phyloP scores from a whole-genome alignment of 2,888 invertebrate genomes.

The Drosophila histrio region DNA sequence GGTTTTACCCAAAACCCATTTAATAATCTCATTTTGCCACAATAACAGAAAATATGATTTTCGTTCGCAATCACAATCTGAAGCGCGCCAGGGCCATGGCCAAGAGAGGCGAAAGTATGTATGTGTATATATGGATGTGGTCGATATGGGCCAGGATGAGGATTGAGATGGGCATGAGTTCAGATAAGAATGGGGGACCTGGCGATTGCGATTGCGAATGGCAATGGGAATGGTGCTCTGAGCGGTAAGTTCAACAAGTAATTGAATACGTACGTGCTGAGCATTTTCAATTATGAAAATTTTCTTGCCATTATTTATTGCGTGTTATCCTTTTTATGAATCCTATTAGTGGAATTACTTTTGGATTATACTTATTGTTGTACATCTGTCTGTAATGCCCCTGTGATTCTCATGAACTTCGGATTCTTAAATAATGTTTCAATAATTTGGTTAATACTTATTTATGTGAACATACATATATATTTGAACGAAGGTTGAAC shows the following conservation, averaged over 20 bases:
- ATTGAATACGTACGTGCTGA: constrained; percentile 82
- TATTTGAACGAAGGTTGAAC: background rate
- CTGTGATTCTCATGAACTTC: constrained; percentile 32
- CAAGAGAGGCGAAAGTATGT: constrained; percentile 23
- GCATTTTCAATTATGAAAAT: constrained; percentile 76
- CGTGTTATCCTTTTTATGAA: constrained; percentile 80
- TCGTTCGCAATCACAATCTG: constrained; percentile 61
- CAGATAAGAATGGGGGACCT: background rate
- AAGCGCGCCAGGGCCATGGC: constrained; percentile 47
- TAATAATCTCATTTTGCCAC: constrained; percentile 80
- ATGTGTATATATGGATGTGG: background rate
- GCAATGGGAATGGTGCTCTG: constrained; percentile 31
- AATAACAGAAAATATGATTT: constrained; percentile 81
- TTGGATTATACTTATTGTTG: constrained; percentile 47
- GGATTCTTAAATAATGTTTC: constrained; percentile 30
- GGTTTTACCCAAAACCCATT: constrained; percentile 78
- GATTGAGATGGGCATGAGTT: background rate
- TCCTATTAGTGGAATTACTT: constrained; percentile 80
- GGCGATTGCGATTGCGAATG: constrained; percentile 14
- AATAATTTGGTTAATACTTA: constrained; percentile 7
- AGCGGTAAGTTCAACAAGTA: constrained; percentile 81
- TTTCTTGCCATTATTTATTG: constrained; percentile 72
- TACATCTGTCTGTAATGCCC: background rate
- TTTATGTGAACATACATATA: background rate
- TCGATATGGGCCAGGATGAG: constrained; percentile 6